Evolutionary conservation across 1,140 invertebrate genomes (phyloP).

Genomic region (Drosophila insularis): DNA sequence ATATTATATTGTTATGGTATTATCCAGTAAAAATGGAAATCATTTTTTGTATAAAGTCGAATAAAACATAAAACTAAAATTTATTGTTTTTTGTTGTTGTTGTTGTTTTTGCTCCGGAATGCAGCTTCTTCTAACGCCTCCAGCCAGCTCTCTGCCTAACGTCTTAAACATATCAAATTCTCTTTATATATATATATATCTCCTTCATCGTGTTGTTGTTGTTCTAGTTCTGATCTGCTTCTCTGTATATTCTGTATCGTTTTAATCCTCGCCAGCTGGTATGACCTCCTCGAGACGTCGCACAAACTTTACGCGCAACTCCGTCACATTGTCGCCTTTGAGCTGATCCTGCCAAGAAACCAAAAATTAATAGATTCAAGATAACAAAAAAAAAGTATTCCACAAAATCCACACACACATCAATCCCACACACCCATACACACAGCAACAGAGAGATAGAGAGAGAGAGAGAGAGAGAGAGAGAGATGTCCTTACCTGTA

Average conservation of each 20-base stretch:
- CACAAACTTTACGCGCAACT: conserved; percentile 97
- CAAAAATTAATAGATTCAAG: conserved; percentile 29
- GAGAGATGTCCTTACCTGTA: conserved; percentile 83
- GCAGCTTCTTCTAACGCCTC: conserved; percentile 47
- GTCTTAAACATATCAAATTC: conserved; percentile 16
- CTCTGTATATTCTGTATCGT: conserved; percentile 39
- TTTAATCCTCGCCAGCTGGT: conserved; percentile 97
- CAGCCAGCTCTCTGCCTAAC: conserved; percentile 31
- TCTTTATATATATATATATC: neutral
- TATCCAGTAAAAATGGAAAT: conserved; percentile 22
- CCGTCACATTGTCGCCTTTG: conserved; percentile 97
- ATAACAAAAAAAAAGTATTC: conserved; percentile 26
- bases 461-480: too few relatives aligned
- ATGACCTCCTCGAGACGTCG: conserved; percentile 98
- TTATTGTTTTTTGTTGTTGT: conserved; percentile 46
- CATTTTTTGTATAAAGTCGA: conserved; percentile 68
- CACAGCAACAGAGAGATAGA: too few relatives aligned
- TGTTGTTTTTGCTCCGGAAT: conserved; percentile 56
- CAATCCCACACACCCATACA: conserved; percentile 6
- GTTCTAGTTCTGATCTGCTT: conserved; percentile 34
- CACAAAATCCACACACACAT: conserved; percentile 22
- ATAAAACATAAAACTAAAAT: conserved; percentile 71
- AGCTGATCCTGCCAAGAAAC: conserved; percentile 90
- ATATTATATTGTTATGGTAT: conserved; percentile 14
- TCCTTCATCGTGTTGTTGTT: neutral